A percentile compares a stretch with the other conserved stretches of the same genome.
Conservation (phyloP, 2,888 invertebrate species). For the Prosopocoilus inquinatus region DNA sequence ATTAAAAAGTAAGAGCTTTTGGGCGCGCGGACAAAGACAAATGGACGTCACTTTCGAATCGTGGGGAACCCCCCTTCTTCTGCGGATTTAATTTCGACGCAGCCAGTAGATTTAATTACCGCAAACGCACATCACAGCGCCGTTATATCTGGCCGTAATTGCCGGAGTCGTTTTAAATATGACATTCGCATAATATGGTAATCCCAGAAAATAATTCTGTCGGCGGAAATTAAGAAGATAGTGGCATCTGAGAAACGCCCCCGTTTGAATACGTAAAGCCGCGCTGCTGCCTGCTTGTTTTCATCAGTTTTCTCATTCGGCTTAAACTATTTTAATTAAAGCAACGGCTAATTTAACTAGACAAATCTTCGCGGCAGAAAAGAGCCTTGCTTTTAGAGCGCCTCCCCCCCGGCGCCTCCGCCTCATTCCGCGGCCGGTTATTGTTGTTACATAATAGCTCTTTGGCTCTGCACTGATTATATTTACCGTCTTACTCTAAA, state of each 20-base stretch:
- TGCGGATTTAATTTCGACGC: slow-evolving; percentile 27
- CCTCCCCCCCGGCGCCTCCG: slow-evolving; percentile 9
- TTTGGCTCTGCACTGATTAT: slow-evolving; percentile 19
- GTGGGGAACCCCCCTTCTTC: slow-evolving; percentile 6
- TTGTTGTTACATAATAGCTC: slow-evolving; percentile 37
- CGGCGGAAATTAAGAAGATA: slow-evolving; percentile 48
- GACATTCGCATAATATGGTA: slow-evolving; percentile 35
- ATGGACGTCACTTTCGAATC: not conserved
- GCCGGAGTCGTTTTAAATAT: slow-evolving; percentile 34
- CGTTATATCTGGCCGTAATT: slow-evolving; percentile 26
- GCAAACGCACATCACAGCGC: slow-evolving; percentile 27
- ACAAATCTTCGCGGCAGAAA: slow-evolving; percentile 45
- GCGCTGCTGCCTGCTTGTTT: slow-evolving; percentile 41
- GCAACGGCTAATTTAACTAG: slow-evolving; percentile 52
- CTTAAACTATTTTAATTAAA: slow-evolving; percentile 53
- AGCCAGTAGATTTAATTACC: slow-evolving; percentile 27
- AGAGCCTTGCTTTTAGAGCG: slow-evolving; percentile 27
- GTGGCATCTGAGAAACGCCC: slow-evolving; percentile 31
- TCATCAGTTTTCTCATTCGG: slow-evolving; percentile 47
- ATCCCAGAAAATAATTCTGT: slow-evolving; percentile 42
- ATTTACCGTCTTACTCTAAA: slow-evolving; percentile 10
- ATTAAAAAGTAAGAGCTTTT: not conserved
- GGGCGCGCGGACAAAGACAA: not conserved
- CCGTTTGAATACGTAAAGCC: slow-evolving; percentile 39
- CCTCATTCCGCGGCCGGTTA: slow-evolving; percentile 23